phyloP scores from a whole-genome alignment of 2,113 vertebrate species.

The Tupaia tana region DNA sequence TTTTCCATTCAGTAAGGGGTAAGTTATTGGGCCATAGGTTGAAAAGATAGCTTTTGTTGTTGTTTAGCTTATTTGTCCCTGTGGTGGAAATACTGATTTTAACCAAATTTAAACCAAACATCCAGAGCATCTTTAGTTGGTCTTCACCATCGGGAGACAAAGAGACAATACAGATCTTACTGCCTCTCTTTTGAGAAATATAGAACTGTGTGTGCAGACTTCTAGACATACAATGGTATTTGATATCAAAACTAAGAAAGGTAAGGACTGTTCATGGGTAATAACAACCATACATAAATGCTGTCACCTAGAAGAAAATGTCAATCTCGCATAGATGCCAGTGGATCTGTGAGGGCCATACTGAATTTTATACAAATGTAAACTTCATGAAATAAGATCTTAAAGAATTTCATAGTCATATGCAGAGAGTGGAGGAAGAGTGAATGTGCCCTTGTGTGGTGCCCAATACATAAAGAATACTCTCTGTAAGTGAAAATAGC shows the following conservation, averaged over 20 bases:
- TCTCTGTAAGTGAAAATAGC: background rate
- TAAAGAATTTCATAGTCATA: background rate
- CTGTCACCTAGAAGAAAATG: conserved; percentile 17
- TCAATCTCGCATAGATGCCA: background rate
- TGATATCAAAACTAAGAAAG: conserved; percentile 47
- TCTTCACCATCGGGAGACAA: background rate
- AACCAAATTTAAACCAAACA: conserved; percentile 6
- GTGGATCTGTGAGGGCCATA: background rate
- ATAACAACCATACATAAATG: conserved; percentile 20
- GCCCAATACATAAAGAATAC: background rate
- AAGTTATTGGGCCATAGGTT: background rate
- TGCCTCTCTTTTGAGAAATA: conserved; percentile 1
- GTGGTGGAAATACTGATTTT: conserved; percentile 8
- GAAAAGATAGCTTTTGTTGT: background rate
- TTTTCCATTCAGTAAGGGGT: background rate
- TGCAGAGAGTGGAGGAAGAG: background rate
- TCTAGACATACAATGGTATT: conserved; percentile 45
- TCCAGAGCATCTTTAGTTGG: background rate
- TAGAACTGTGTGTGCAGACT: background rate
- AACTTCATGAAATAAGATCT: background rate
- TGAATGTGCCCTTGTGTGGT: background rate
- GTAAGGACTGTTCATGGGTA: conserved; percentile 23
- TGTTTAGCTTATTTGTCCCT: background rate
- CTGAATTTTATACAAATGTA: conserved; percentile 4
- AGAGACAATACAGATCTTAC: background rate